Evolutionary conservation across 2,888 invertebrate species (phyloP), one percentile per base, ranked within the genome.

Genomic region (Desoria tigrina): DNA sequence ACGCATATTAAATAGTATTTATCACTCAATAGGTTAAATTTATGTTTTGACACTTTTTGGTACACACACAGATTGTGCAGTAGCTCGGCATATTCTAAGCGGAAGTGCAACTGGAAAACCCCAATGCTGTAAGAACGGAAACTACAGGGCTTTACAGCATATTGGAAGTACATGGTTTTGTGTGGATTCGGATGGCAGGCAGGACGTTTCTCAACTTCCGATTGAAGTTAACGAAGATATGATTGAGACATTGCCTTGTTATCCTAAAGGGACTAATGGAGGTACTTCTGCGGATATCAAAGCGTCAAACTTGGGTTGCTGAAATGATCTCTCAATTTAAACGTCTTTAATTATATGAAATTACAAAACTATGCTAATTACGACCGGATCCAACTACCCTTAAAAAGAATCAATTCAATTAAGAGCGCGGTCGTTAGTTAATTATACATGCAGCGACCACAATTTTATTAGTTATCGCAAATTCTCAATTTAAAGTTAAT

Each of bases 111-210:
- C 76, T 1, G 83, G 84, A 70, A 78, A 81, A 54, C 87, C 87
- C 0, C 78, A 81, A 0, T 89, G 88, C 77, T 84, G 85, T 73
- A 76, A 77, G 7, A 86, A 87, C 78, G 89, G 89, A 16, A 88
- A 86, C 78, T 89, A 85, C 77, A 53, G 24, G 49, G 18, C 23
- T n/a, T 23, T 45, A 55, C 88, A 88, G 77, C 88, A 87, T 77
- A 82, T 85, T 7, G 82, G 85, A 1, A 85, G 86, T 0, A 72
- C 79, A 32, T 88, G 87, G 75, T 84, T 84, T 45, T 88, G 88
- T 77, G 87, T 88, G 0, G 85, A 88, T 77, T 69, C 77, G 0
- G 81, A 87, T 74, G 88, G 88, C 18, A 66, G 66, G 51, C 76
- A 76, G 60, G 26, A 65, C 42, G 21, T 57, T 11, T 45, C 55